phyloP scores from a whole-genome alignment of 2,113 vertebrate species.

The Cochlearius cochlearius region DNA sequence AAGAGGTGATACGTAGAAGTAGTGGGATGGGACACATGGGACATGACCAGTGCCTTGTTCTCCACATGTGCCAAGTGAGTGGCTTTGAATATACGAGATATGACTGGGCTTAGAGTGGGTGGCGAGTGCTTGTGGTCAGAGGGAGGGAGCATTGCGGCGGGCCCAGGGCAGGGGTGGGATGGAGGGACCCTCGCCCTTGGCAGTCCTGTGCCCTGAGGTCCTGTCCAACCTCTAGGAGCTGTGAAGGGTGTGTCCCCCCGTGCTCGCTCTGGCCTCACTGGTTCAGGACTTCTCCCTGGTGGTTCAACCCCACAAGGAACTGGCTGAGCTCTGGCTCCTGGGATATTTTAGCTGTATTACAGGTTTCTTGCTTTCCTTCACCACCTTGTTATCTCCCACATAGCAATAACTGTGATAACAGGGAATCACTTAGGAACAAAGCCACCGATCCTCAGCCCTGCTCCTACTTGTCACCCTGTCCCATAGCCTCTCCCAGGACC shows the following conservation, averaged over 20 bases:
- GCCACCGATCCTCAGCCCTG: background rate
- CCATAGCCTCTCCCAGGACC: background rate
- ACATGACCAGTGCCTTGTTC: accelerated
- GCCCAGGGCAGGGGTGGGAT: background rate
- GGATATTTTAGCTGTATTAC: background rate
- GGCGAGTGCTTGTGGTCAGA: background rate
- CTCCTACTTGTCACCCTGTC: background rate
- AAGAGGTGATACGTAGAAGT: background rate
- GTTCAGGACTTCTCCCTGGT: background rate
- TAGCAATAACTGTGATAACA: background rate
- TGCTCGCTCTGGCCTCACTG: accelerated
- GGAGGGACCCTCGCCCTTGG: background rate
- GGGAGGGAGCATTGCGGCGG: background rate
- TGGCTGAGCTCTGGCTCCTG: background rate
- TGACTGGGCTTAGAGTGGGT: background rate
- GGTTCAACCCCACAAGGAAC: background rate
- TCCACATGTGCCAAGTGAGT: background rate
- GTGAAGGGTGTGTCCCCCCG: background rate
- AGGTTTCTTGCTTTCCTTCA: background rate
- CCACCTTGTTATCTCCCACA: background rate
- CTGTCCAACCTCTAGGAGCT: background rate
- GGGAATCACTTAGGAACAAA: background rate
- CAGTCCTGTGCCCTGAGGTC: too few species aligned
- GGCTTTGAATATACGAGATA: background rate
- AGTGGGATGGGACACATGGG: background rate